Evolutionary conservation across 2,888 invertebrate species (phyloP), one percentile per base, ranked within the genome.

Genomic region (Philhelius pedissequus): DNA sequence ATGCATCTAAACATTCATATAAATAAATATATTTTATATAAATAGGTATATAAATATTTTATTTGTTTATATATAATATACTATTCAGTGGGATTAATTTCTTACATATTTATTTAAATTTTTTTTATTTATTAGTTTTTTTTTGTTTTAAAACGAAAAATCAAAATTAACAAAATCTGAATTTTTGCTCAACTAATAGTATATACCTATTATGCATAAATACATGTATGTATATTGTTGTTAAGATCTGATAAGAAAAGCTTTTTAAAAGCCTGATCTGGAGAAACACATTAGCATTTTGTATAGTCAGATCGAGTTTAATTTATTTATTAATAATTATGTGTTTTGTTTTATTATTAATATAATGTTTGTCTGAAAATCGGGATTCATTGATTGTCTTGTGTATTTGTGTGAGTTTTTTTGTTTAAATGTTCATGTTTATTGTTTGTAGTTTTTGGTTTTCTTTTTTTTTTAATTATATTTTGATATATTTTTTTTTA

Each of bases 31-130:
- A 78, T 56, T 64, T 82, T 73, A 82, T 82, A 82, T 82, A 78
- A 78, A 82, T 77, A 82, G 70, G 82, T 82, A 86, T 82, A 86
- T 86, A 86, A 82, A 86, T 86, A 78, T 78, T 80, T 79, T 66
- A 64, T 83, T 84, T 79, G 60, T 84, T 84, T 83, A 79, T 56
- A 56, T 56, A 35, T 56, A 56, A 56, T 56, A 56, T 84, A 84
- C 84, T 84, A 84, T 84, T 84, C 84, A 84, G 84, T 84, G 84
- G 84, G 84, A 84, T 84, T 84, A 84, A 76, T 80, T 75, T 71
- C 84, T 80, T 84, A 60, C 70, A 76, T 84, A 48, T 30, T 32
- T 15, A 32, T 66, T 40, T 54, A 9, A 35, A 50, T 60, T 48
- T 30, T 54, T 76, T 45, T 54, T 56, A 6, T 20, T 20, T 69